These are phyloP conservation scores for Orbicella faveolata DNA, from an alignment of 64 coral and sea anemone species.

Conservation along the genomic window DNA sequence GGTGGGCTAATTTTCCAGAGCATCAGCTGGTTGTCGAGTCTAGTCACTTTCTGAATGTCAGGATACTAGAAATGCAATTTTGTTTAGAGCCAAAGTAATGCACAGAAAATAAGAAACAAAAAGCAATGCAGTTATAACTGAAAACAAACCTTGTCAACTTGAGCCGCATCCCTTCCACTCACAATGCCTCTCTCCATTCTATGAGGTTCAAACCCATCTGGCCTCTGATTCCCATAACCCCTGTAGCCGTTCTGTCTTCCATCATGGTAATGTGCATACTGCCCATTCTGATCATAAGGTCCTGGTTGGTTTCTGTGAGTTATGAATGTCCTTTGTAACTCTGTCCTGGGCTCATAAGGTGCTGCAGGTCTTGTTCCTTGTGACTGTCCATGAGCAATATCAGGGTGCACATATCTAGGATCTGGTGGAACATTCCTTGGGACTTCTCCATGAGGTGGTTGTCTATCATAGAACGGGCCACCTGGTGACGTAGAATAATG, in stretches of 20 bases:
- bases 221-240: not conserved
- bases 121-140: no score
- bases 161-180: not conserved
- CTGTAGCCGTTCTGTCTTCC: not conserved
- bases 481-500: not conserved
- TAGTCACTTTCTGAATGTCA: no score
- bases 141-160: constrained; percentile 10
- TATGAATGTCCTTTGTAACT: constrained; percentile 3
- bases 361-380: not conserved
- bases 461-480: constrained; percentile 13
- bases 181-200: not conserved
- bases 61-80: no score
- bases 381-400: not conserved
- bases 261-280: not conserved
- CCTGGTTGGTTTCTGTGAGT: not conserved
- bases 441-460: not conserved
- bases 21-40: no score
- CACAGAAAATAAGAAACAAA: no score
- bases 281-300: not conserved
- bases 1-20: no score
- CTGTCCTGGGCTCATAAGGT: constrained; percentile 32
- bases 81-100: no score
- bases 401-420: not conserved
- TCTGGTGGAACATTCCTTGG: not conserved
- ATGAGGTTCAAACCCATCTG: not conserved